Base-by-base conservation (phyloP, 2,888 invertebrate species). In the Oxyteleia sp. region DNA sequence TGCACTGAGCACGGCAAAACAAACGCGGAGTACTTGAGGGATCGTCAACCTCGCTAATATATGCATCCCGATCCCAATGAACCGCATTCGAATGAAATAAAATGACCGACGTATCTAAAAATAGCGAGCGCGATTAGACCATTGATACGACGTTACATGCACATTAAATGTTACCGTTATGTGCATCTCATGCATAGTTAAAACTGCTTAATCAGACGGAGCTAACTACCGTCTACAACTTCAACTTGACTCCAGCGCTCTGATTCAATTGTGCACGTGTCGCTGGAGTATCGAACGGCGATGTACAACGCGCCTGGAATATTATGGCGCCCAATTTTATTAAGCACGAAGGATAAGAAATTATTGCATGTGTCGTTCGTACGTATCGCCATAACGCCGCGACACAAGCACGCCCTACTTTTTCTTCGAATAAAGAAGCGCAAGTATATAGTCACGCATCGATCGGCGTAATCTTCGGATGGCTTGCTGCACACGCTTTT, bases 401-500 rank as follows among this genome's bases (percentile, higher is more conserved):
- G 66, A 66, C 71, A 71, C 71, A 61, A 79, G 57, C 20, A 74
- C 81, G 74, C 32, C 81, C 81, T 81, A 81, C 81, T 74, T 81
- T n/a, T 81, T 74, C 51, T 75, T 55, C 74, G 63, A 75, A 74
- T 75, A 81, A 75, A 81, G 63, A 74, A 74, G 63, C 32, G 53
- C 74, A 18, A 47, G 68, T 53, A 72, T 68, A 74, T 74, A 81
- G 74, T 45, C 55, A 59, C 57, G 71, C 81, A 81, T 81, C 81
- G 81, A 81, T 81, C 81, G 74, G 18, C 35, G 81, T 74, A 81
- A 81, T 81, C 81, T 59, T 81, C 63, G 51, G 81, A 63, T 68
- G 55, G 53, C 61, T 68, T 63, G 61, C 61, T 51, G 63, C 55
- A 64, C 61, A 66, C 61, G 64, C 51, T 82, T 64, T 75, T 75